These are phyloP conservation scores for Natrix natrix DNA, from an alignment of 2,797 vertebrate species.

Conservation along the genomic window DNA sequence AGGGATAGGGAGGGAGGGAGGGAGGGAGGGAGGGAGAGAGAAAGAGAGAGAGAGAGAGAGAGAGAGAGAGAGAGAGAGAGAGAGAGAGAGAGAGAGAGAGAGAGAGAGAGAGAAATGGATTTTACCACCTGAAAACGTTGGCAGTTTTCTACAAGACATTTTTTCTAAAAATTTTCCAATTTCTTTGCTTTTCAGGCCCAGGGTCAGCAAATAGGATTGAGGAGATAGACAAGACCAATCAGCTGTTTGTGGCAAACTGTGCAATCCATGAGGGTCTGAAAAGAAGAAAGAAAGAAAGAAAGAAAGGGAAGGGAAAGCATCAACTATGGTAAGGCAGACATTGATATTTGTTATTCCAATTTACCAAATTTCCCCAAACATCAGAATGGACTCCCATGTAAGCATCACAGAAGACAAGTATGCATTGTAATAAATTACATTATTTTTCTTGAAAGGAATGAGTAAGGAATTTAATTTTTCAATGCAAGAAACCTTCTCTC, in stretches of 20 bases:
- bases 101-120: not conserved
- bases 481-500: not conserved
- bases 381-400: not conserved
- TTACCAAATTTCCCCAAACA: not conserved
- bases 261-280: constrained; percentile 64
- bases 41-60: too few species aligned
- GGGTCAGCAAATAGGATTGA: constrained; percentile 66
- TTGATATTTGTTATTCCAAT: not conserved
- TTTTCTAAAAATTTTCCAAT: constrained; percentile 69
- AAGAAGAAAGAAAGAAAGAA: not conserved
- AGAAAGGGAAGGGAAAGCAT: not conserved
- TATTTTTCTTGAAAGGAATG: not conserved
- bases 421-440: not conserved
- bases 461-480: not conserved
- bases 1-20: too few species aligned
- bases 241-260: constrained; percentile 67
- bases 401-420: not conserved
- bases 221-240: constrained; percentile 55
- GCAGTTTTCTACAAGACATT: constrained; percentile 59
- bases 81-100: too few species aligned
- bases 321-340: not conserved
- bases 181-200: constrained; percentile 69
- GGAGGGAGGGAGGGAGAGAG: too few species aligned
- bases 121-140: constrained; percentile 67
- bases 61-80: too few species aligned